Conservation (phyloP, 1,140 invertebrate species). For the Drosophila fuyamai region DNA sequence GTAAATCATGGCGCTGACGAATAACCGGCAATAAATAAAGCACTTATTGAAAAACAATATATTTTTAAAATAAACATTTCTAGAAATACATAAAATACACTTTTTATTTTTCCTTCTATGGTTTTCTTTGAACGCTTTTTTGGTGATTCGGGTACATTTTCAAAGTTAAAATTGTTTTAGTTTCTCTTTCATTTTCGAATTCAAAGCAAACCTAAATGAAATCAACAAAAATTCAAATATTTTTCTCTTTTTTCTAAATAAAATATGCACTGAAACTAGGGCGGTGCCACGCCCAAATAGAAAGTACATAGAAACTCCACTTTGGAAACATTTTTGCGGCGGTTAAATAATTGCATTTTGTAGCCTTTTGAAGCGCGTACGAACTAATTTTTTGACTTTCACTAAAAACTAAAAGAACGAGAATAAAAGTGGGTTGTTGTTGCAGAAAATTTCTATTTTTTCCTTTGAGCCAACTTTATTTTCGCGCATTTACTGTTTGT, state of each 20-base stretch:
- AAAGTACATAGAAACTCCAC: not conserved
- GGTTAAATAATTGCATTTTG: not conserved
- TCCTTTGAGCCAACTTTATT: constrained; percentile 41
- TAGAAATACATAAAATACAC: no score
- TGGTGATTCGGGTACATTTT: not conserved
- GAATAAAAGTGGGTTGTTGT: not conserved
- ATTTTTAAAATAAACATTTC: constrained; percentile 10
- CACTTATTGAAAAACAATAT: constrained; percentile 8
- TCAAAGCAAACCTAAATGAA: not conserved
- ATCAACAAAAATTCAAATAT: not conserved
- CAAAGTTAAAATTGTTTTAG: not conserved
- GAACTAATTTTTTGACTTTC: constrained; percentile 7
- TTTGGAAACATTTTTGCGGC: not conserved
- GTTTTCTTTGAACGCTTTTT: not conserved
- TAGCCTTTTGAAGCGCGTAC: not conserved
- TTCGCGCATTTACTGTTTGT: constrained; percentile 72
- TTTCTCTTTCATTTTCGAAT: constrained; percentile 4
- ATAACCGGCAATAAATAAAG: constrained; percentile 35
- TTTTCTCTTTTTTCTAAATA: not conserved
- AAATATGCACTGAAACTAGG: constrained; percentile 5
- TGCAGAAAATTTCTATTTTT: not conserved
- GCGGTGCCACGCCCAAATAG: not conserved
- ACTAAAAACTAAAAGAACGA: not conserved
- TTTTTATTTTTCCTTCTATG: not conserved
- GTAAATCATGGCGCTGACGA: constrained; percentile 33